Evolutionary conservation across 2,797 vertebrate genomes (phyloP).

Genomic region (Chelon auratus): DNA sequence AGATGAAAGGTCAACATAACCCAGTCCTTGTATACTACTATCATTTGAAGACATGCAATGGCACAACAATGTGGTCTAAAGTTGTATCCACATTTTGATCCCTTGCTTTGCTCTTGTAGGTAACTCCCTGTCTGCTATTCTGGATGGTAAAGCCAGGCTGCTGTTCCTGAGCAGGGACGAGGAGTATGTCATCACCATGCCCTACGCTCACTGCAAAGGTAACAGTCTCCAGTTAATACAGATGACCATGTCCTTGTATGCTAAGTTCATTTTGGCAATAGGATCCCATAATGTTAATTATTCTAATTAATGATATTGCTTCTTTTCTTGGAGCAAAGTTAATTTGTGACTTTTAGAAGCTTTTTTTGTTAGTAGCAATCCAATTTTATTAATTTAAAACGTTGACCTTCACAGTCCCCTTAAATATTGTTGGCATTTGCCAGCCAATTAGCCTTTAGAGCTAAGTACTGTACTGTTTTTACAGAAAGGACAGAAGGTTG

Average conservation of each 20-base stretch:
- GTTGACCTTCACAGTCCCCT: background rate
- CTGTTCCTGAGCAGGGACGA: constrained; percentile 90
- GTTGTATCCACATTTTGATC: background rate
- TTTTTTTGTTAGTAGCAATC: background rate
- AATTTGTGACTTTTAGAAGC: background rate
- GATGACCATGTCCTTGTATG: background rate
- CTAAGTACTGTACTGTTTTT: background rate
- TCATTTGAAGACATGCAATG: background rate
- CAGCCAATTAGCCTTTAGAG: background rate
- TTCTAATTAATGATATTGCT: background rate
- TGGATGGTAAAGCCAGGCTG: constrained; percentile 94
- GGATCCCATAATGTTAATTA: background rate
- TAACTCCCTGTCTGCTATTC: constrained; percentile 94
- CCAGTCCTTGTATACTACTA: background rate
- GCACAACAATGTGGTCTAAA: background rate
- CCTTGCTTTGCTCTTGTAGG: constrained; percentile 78
- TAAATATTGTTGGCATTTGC: background rate
- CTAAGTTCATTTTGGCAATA: background rate
- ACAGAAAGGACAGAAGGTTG: background rate
- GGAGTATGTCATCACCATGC: constrained; percentile 97
- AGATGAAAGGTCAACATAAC: background rate
- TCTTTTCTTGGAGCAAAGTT: background rate
- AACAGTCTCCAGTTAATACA: background rate
- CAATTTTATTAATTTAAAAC: background rate
- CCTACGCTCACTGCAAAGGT: constrained; percentile 98